Percentiles rank a stretch among this genome's conserved stretches.
Conservation (phyloP, 64 coral and sea anemone species). For the Montipora cactus region DNA sequence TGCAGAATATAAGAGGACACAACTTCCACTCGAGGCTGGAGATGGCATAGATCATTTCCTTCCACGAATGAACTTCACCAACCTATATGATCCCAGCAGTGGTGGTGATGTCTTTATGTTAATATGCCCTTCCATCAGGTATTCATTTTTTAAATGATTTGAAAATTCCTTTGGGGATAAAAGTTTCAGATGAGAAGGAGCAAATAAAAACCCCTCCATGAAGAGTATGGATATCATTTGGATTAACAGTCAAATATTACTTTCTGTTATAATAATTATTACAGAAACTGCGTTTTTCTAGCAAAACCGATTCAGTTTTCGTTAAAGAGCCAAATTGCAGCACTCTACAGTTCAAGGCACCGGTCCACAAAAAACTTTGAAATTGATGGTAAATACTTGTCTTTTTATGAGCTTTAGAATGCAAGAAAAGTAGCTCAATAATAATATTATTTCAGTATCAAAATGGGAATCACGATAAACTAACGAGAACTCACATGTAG, state of each 20-base stretch:
- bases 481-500: too few species aligned
- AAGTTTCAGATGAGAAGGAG: not conserved
- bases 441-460: too few species aligned
- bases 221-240: not conserved
- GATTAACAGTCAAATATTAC: not conserved
- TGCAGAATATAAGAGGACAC: not conserved
- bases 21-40: conserved; percentile 3
- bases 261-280: not conserved
- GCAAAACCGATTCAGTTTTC: not conserved
- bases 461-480: too few species aligned
- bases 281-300: not conserved
- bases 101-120: not conserved
- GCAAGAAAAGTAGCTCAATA: too few species aligned
- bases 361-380: not conserved
- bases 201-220: not conserved
- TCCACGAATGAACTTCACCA: not conserved
- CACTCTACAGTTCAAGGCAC: not conserved
- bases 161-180: not conserved
- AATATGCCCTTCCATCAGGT: not conserved
- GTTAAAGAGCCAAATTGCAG: conserved; percentile 3
- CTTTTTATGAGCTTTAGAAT: too few species aligned
- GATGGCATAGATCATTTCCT: not conserved
- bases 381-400: not conserved
- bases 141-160: not conserved
- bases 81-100: not conserved